phyloP scores from a whole-genome alignment of 2,888 invertebrate species.

The Drosophila limbata region DNA sequence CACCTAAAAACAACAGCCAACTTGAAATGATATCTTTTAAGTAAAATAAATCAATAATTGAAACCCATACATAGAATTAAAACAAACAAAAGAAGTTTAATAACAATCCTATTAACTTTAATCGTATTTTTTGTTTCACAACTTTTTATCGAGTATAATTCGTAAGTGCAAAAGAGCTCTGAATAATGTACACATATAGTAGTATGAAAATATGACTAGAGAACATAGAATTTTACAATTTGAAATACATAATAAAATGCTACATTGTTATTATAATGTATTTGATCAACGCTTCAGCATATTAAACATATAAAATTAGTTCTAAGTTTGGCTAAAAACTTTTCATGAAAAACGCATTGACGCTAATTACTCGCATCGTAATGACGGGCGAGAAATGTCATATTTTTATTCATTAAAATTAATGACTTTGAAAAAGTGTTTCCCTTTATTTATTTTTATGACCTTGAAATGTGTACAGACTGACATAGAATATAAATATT shows the following conservation, averaged over 20 bases:
- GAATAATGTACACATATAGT: too few species aligned
- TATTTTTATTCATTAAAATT: conserved; percentile 8
- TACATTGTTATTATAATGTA: neutral
- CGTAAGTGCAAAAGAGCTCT: neutral
- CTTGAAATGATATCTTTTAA: neutral
- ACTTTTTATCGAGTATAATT: neutral
- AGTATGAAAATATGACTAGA: neutral
- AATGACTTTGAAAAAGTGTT: conserved; percentile 3
- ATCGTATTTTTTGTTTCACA: neutral
- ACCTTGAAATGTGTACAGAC: neutral
- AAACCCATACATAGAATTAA: neutral
- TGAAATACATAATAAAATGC: neutral
- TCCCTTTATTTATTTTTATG: neutral
- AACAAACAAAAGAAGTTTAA: neutral
- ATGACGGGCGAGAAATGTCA: neutral
- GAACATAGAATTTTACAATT: neutral
- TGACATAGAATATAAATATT: neutral
- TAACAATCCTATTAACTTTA: neutral
- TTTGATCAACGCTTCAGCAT: neutral
- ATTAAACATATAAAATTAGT: neutral
- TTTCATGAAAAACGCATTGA: neutral
- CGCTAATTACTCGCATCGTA: neutral
- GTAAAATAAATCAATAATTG: neutral
- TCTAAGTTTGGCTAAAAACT: neutral
- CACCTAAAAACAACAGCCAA: neutral